Conservation (phyloP, 2,797 vertebrate genomes). For the Myotis vivesi region DNA sequence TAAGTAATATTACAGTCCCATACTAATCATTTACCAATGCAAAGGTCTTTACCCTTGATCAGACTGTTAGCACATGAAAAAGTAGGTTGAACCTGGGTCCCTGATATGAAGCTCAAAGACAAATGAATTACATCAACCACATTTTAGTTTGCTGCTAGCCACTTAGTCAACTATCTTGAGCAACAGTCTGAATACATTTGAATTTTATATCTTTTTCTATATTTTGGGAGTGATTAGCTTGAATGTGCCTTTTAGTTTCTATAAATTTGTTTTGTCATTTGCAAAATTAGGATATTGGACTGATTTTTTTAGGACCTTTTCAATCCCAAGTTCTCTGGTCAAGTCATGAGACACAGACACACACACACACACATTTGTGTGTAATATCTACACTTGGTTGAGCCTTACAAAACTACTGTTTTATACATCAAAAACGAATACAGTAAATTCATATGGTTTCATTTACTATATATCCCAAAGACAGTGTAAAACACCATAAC, state of each 20-base stretch:
- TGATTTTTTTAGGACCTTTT: neutral
- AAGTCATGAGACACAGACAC: neutral
- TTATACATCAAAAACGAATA: neutral
- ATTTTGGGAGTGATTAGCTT: neutral
- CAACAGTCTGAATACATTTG: neutral
- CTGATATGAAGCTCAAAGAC: conserved; percentile 3
- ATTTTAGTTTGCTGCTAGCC: neutral
- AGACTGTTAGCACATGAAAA: neutral
- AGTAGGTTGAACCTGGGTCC: neutral
- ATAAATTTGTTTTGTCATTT: neutral
- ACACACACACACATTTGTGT: neutral
- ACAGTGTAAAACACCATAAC: neutral
- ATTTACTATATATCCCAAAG: neutral
- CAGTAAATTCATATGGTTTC: neutral
- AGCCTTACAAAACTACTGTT: neutral
- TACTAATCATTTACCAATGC: neutral
- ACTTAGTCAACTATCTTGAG: neutral
- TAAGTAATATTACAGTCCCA: neutral
- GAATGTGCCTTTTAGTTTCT: neutral
- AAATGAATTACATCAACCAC: neutral
- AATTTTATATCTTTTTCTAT: neutral
- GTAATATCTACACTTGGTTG: neutral
- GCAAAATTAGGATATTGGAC: neutral
- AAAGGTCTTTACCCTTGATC: neutral
- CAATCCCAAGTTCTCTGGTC: neutral